Evolutionary conservation across 2,113 vertebrate genomes (phyloP), one percentile per base, ranked within the genome.

Genomic region (Pionites leucogaster): DNA sequence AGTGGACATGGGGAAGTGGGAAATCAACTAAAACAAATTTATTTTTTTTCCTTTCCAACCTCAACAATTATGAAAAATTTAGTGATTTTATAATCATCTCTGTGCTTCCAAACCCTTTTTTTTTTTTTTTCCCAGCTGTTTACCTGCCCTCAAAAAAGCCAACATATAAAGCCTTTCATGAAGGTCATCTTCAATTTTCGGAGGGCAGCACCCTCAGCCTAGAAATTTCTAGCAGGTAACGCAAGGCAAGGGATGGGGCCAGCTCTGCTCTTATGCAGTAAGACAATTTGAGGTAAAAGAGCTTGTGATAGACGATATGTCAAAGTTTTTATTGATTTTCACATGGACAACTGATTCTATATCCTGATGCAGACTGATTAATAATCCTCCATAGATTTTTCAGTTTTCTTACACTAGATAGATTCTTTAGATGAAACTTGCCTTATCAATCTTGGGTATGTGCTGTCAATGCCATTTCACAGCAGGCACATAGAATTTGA

Each of bases 211-310:
- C 28, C 7, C 28, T 88, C 44, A 10, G 13, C 8, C 23, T 28
- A n/a, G n/a, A 42, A 15, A 39, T 60, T 49, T 70, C 31, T 41
- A 17, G 7, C 13, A 50, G 12, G 11, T 33, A 44, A 47, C 6
- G 9, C 18, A 1, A 2, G 17, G 8, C 31, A 87, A 68, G 23
- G 2, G 11, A 10, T 11, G 2, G 31, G n/a, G 6, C 7, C 23
- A 31, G 10, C 41, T 78, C 27, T 72, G 24, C 19, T 68, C 9
- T 35, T 33, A 3, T 0, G 0, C 42, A 25, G 4, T 33, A 64
- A 52, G 9, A 59, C 5, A 41, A 18, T 55, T 53, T 27, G 28
- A 3, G 10, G 64, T 50, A 16, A 64, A 65, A 65, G 35, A 57
- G 17, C 10, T 62, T 55, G 25, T 50, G 25, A 49, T 6, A 17